Base-by-base conservation (phyloP, 2,888 invertebrate genomes). In the Drosophila cognata region DNA sequence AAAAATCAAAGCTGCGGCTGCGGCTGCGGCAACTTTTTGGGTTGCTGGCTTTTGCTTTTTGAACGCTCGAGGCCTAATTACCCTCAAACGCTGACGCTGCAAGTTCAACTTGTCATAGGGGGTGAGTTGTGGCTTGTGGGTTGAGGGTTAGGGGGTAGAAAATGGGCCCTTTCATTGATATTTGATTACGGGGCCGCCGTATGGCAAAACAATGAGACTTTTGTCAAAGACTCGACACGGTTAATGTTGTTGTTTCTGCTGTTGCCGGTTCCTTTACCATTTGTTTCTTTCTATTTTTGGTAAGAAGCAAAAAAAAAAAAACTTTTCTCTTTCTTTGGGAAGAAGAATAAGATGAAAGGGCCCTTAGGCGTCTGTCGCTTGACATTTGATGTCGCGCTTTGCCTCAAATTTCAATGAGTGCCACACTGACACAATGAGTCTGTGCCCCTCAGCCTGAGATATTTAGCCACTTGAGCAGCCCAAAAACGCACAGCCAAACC, bases 391-490 rank as follows among this genome's bases (percentile, higher is more conserved):
- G 85, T 83, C 59, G 68, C 74, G 71, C 57, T 56, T 66, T 75
- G 88, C 79, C 75, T 88, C 85, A 76, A 81, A 83, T 85, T 85
- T 88, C 85, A 84, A 70, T 82, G 76, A 73, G 76, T 78, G 78
- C 72, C 75, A 67, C 74, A 72, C 43, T 59, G 67, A 55, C 35
- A 79, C 76, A 79, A 79, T 73, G 76, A 73, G 65, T 29, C 46
- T 28, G 16, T 46, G n/a, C 52, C 29, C 58, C 51, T 29, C 53
- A 35, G 21, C 33, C 53, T 18, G 13, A 53, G 53, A 18, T 36
- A 36, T 55, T 36, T 74, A 73, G 85, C 77, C 88, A 84, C 88
- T 88, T 82, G 84, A 87, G 77, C 71, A 87, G 73, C 70, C 60
- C 64, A 55, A 51, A 65, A 46, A 51, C 56, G 50, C 60, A 61